Evolutionary conservation across 2,113 vertebrate genomes (phyloP).

Genomic region (Mesembrinibis cayennensis): DNA sequence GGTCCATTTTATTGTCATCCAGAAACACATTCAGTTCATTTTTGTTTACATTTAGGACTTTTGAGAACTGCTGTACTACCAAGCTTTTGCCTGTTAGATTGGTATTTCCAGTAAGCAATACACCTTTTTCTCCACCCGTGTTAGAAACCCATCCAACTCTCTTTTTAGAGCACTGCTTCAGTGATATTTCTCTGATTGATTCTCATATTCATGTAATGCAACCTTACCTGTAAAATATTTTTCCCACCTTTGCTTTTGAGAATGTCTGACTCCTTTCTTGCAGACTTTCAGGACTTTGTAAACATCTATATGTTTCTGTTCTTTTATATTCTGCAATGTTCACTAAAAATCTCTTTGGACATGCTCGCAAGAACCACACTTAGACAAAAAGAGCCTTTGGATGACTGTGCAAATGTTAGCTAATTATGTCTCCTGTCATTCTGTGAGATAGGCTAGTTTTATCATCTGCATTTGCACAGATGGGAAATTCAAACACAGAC

Average conservation of each 20-base stretch:
- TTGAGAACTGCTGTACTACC: neutral
- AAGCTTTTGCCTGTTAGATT: neutral
- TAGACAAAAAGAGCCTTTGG: neutral
- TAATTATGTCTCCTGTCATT: conserved; percentile 14
- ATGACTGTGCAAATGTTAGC: conserved; percentile 16
- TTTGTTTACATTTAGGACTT: conserved; percentile 28
- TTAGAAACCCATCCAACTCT: neutral
- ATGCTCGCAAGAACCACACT: neutral
- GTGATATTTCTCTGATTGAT: neutral
- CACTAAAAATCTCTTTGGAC: neutral
- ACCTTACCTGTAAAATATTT: neutral
- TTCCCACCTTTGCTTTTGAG: neutral
- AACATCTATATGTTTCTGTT: neutral
- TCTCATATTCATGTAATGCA: neutral
- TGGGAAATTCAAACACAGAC: neutral
- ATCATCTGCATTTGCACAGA: conserved; percentile 27
- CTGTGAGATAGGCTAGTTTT: neutral
- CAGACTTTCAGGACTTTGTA: neutral
- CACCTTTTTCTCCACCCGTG: neutral
- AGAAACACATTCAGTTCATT: neutral
- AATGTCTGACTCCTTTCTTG: neutral
- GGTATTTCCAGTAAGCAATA: conserved; percentile 28
- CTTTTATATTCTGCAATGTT: neutral
- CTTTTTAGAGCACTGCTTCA: conserved; percentile 12
- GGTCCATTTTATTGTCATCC: neutral